Base-by-base conservation (phyloP, 2,888 invertebrate species). In the Silvanus unidentatus region DNA sequence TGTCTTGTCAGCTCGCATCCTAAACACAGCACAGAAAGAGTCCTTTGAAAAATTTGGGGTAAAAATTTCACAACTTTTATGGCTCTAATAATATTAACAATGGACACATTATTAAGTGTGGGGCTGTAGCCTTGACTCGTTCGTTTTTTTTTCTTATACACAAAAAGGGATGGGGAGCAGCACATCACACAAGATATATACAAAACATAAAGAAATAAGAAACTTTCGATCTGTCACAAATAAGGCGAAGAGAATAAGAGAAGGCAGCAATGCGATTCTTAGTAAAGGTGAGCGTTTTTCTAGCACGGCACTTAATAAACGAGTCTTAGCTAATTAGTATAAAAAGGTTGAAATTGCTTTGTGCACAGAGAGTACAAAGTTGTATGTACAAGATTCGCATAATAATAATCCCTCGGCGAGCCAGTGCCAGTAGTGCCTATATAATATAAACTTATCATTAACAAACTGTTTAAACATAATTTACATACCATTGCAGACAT, bases 171-270 rank as follows among this genome's bases (percentile, higher is more conserved):
- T 22, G 22, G n/a, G n/a, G n/a, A n/a, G n/a, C n/a, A n/a, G n/a
- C n/a, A n/a, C n/a, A n/a, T n/a, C n/a, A n/a, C n/a, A n/a, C n/a
- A n/a, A n/a, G n/a, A n/a, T n/a, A n/a, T n/a, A n/a, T n/a, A n/a
- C n/a, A n/a, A 22, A 22, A 22, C 22, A 22, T 22, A 22, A 3
- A 22, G 60, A 58, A 63, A 63, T 63, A 62, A 63, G 58, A 60
- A 62, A 64, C 57, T 57, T 60, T 62, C 62, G 63, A 60, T 61
- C 62, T 58, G 53, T 52, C 60, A 63, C 63, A 62, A 64, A 64
- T 62, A 62, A 63, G 64, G 63, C 53, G 58, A 49, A 58, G 54
- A 54, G 53, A 50, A 51, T 45, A 54, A 53, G 51, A 55, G 48
- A 44, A 27, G 48, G 51, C 55, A 57, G 57, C 57, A 58, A 57